A percentile compares a stretch with the other conserved stretches of the same genome.
These are phyloP conservation scores for Enteromius radiatus DNA, from an alignment of 2,797 vertebrate species.

Conservation along the genomic window DNA sequence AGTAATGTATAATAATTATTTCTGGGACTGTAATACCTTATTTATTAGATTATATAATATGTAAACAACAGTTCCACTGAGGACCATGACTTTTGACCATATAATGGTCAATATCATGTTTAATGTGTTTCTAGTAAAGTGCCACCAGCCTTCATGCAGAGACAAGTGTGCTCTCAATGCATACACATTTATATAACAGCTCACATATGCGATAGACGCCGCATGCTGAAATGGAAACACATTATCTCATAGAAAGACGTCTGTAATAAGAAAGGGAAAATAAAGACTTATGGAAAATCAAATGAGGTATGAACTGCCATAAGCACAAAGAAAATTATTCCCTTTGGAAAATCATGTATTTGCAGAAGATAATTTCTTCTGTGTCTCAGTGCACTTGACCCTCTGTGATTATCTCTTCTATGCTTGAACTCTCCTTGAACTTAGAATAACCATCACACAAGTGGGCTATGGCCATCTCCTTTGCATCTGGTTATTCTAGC, in stretches of 20 bases:
- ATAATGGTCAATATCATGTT: conserved; percentile 58
- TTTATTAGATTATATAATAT: conserved; percentile 2
- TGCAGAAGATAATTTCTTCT: conserved; percentile 91
- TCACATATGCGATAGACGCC: conserved; percentile 50
- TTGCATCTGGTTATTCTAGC: conserved; percentile 98
- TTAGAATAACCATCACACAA: conserved; percentile 84
- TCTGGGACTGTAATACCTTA: background rate
- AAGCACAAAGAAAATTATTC: conserved; percentile 93
- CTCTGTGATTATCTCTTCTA: conserved; percentile 84
- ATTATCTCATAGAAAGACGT: conserved; percentile 68
- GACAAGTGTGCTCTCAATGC: background rate
- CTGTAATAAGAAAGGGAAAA: conserved; percentile 80
- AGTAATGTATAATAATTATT: background rate
- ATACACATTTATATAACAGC: conserved; percentile 44
- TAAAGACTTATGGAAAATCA: conserved; percentile 85
- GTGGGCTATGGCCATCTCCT: conserved; percentile 86
- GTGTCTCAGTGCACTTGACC: conserved; percentile 86
- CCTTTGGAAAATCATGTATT: conserved; percentile 94
- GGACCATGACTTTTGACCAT: conserved; percentile 43
- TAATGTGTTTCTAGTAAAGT: conserved; percentile 30
- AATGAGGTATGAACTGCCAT: conserved; percentile 93
- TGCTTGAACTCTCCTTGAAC: conserved; percentile 99
- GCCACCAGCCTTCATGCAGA: background rate
- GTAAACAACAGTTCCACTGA: conserved; percentile 19
- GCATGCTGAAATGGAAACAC: conserved; percentile 36